A percentile compares a stretch with the other conserved stretches of the same genome.
These are phyloP conservation scores for Aphelenchoides bicaudatus DNA, from an alignment of 2,888 invertebrate species.

Conservation along the genomic window DNA sequence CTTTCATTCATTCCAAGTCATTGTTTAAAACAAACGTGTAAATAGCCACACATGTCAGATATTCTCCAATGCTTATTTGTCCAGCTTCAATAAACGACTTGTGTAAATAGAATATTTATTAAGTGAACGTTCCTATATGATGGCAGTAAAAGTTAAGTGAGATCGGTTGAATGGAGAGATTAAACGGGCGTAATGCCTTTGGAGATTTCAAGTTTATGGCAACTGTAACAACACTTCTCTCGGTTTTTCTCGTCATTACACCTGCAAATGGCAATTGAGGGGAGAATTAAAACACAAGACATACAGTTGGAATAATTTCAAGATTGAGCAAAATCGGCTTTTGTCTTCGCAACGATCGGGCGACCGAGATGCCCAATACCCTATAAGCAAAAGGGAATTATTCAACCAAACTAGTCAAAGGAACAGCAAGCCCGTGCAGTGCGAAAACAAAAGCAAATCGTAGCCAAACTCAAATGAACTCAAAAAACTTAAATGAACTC, in stretches of 20 bases:
- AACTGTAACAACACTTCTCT: constrained; percentile 44
- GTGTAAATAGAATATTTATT: not conserved
- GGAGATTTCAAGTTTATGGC: constrained; percentile 15
- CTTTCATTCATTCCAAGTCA: not conserved
- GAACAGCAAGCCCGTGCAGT: too few species aligned
- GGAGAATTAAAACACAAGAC: constrained; percentile 28
- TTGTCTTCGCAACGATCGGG: constrained; percentile 45
- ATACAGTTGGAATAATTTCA: constrained; percentile 57
- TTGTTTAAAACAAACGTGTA: too few species aligned
- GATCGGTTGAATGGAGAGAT: not conserved
- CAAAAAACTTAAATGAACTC: constrained; percentile 6
- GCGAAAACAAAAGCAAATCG: too few species aligned
- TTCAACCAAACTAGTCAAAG: not conserved
- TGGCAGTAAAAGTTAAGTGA: not conserved
- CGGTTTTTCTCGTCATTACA: constrained; percentile 49
- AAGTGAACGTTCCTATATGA: not conserved
- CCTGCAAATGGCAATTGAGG: constrained; percentile 34
- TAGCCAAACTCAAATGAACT: too few species aligned
- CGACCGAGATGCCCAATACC: not conserved
- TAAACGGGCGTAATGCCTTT: not conserved
- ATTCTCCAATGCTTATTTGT: too few species aligned
- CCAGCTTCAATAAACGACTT: too few species aligned
- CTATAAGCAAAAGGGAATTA: not conserved
- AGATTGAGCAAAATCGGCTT: constrained; percentile 57
- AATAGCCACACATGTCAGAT: too few species aligned